Conservation (phyloP, 2,797 vertebrate genomes). For the Intellagama lesueurii region DNA sequence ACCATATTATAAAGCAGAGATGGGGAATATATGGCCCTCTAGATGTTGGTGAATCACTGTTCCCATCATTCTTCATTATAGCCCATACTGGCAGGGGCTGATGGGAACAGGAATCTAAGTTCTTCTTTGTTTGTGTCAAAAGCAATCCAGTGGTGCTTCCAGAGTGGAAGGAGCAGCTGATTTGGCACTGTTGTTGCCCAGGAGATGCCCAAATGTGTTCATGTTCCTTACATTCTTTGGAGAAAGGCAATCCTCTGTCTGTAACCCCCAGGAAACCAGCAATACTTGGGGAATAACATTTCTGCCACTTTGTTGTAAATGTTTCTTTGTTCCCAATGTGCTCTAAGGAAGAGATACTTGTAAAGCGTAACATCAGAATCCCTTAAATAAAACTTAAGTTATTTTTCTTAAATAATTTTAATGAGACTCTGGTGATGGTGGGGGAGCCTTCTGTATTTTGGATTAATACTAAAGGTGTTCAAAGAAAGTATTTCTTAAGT, state of each 20-base stretch:
- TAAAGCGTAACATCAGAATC: not conserved
- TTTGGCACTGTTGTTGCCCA: no score
- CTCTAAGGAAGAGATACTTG: not conserved
- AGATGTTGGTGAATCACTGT: not conserved
- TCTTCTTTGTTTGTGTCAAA: no score
- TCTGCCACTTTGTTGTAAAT: not conserved
- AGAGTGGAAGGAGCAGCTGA: no score
- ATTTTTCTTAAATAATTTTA: conserved; percentile 12
- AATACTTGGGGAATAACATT: not conserved
- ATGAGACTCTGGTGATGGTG: not conserved
- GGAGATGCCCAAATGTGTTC: no score
- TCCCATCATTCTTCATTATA: not conserved
- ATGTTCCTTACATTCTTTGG: no score
- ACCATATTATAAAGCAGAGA: not conserved
- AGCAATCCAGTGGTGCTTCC: no score
- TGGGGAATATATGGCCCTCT: not conserved
- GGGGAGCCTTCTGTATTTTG: not conserved
- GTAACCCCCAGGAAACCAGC: not conserved
- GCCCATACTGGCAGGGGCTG: not conserved
- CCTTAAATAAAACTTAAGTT: not conserved
- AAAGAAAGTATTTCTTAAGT: not conserved
- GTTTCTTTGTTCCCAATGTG: not conserved
- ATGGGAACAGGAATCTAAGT: not conserved
- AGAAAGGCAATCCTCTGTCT: no score
- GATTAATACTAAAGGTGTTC: not conserved